Base-by-base conservation (phyloP, 2,113 vertebrate species). In the Lophochroa leadbeateri region DNA sequence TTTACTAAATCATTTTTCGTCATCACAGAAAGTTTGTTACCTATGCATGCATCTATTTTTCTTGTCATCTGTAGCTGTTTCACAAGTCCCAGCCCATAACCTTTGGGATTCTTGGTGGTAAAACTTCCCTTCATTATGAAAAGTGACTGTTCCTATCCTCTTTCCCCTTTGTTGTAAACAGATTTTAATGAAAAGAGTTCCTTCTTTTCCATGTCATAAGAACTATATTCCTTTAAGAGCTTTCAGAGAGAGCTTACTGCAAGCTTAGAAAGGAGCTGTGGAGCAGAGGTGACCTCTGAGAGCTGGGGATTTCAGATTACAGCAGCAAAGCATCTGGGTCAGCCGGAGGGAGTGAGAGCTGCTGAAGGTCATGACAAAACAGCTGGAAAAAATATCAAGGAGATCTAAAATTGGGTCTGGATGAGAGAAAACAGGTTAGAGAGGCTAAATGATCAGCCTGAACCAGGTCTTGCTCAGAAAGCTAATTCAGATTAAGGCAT, bases 241-340 rank as follows among this genome's bases (percentile, higher is more conserved):
- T 86, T 91, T 67, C 68, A 60, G 27, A 82, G 55, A 64, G 44
- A 88, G 23, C 33, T 84, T 65, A 75, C 55, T 55, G 76, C 80
- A 83, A 70, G 63, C 39, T 75, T 71, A 88, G 63, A 78, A 84
- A 84, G 37, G 6, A 90, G 23, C 29, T 1, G 1, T 44, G 63
- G 58, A 88, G 33, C 52, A 72, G 70, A 11, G 24, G 71, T 92
- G 86, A 79, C 57, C 31, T 87, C 70, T 82, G 65, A 65, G 61
- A 94, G 53, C 52, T 31, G 31, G 13, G 31, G 49, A 71, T 88
- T 88, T 70, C 92, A 85, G 77, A 87, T 94, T 91, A 70, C 61
- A 72, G 74, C 65, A 80, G 69, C 53, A 89, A 88, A 86, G 74
- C 81, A 46, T 84, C 84, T 89, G 77, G 92, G 74, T 79, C 94